These are phyloP conservation scores for Epiblema foenella DNA, from an alignment of 2,888 invertebrate genomes.

Conservation along the genomic window DNA sequence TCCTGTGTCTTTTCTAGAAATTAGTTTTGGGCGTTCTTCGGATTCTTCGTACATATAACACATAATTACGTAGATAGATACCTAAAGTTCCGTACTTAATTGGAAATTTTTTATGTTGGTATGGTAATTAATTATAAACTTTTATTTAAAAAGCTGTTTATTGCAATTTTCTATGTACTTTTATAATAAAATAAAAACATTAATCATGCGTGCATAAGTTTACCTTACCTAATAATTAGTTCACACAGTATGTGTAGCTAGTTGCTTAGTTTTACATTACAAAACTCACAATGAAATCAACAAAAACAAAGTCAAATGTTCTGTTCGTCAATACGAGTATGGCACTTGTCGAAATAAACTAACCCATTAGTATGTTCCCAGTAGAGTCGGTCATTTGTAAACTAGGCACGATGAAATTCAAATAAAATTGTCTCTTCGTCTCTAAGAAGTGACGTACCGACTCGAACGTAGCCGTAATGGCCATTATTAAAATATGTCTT, in stretches of 20 bases:
- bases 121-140: no score
- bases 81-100: no score
- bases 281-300: no score
- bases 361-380: background rate
- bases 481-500: background rate
- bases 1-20: background rate
- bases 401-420: conserved; percentile 10
- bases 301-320: background rate
- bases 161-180: no score
- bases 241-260: no score
- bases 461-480: background rate
- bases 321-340: background rate
- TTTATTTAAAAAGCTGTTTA: no score
- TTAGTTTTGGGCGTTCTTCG: background rate
- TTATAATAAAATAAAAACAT: no score
- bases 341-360: background rate
- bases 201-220: no score
- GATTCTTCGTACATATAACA: background rate
- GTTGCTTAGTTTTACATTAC: no score
- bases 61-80: background rate
- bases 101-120: no score
- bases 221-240: no score
- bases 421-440: conserved; percentile 10
- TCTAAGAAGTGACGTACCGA: conserved; percentile 14
- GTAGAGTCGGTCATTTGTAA: background rate